These are phyloP conservation scores for Monopterus albus DNA, from an alignment of 2,113 vertebrate genomes.

Conservation along the genomic window DNA sequence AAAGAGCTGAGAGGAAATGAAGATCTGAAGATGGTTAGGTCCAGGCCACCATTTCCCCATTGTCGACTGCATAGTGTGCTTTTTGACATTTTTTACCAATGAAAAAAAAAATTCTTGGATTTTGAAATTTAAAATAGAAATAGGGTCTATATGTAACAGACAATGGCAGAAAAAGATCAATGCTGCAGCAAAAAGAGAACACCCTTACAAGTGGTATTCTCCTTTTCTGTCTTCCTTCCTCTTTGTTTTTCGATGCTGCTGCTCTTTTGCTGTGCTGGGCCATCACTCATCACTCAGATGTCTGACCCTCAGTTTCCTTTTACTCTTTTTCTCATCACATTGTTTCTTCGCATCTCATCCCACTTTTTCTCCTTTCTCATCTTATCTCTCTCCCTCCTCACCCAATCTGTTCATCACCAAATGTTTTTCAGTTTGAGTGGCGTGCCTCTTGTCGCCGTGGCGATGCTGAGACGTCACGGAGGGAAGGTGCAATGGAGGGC, in stretches of 20 bases:
- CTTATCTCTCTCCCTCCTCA: neutral
- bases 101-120: no score
- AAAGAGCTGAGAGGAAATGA: neutral
- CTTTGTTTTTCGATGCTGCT: constrained; percentile 36
- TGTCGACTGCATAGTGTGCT: no score
- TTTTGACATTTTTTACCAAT: no score
- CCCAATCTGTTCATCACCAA: constrained; percentile 41
- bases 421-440: constrained; percentile 34
- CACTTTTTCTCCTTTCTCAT: neutral
- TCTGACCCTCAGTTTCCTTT: constrained; percentile 30
- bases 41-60: neutral
- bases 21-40: neutral
- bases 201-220: neutral
- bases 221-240: constrained; percentile 11
- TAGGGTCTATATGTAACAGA: no score
- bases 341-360: constrained; percentile 1
- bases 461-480: constrained; percentile 16
- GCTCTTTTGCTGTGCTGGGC: constrained; percentile 46
- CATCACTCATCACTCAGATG: constrained; percentile 57
- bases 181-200: no score
- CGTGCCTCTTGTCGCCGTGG: constrained; percentile 16
- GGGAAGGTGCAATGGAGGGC: constrained; percentile 28
- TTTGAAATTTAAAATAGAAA: no score
- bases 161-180: no score
- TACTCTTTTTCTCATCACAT: neutral